Percentiles rank a stretch among this genome's conserved stretches.
These are phyloP conservation scores for Rhabdomys pumilio DNA, from an alignment of 2,797 vertebrate species.

Conservation along the genomic window DNA sequence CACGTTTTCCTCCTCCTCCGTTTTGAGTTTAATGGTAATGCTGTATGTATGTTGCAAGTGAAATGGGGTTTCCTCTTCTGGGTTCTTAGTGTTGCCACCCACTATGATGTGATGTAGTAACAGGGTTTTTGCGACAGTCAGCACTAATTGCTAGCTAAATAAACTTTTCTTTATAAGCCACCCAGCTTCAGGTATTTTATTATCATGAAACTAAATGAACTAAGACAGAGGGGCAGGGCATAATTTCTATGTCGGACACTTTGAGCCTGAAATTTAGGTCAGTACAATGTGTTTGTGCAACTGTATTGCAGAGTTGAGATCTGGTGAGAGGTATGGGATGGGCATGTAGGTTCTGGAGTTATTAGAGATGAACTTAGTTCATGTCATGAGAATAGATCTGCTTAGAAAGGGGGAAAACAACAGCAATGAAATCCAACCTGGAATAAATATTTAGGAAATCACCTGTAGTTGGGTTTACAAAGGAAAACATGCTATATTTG, in stretches of 20 bases:
- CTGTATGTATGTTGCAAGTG: background rate
- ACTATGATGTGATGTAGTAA: background rate
- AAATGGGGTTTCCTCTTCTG: background rate
- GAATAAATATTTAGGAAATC: background rate
- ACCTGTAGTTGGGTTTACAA: slow-evolving; percentile 2
- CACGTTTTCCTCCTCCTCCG: background rate
- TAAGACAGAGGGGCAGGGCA: background rate
- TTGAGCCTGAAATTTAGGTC: background rate
- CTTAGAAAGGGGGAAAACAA: background rate
- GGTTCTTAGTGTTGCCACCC: background rate
- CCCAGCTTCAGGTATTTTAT: background rate
- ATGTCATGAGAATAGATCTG: background rate
- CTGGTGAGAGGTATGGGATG: background rate
- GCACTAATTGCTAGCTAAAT: background rate
- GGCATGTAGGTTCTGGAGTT: slow-evolving; percentile 25
- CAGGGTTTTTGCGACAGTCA: background rate
- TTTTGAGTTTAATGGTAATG: background rate
- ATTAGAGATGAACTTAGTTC: background rate
- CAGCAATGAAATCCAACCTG: background rate
- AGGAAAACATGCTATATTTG: slow-evolving; percentile 9
- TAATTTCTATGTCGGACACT: slow-evolving; percentile 15
- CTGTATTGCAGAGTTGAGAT: background rate
- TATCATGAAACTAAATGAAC: background rate
- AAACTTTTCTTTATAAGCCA: background rate
- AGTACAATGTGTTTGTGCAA: background rate